A percentile compares a stretch with the other conserved stretches of the same genome.
phyloP scores from a whole-genome alignment of 2,888 invertebrate species.

The Tinea semifulvella region DNA sequence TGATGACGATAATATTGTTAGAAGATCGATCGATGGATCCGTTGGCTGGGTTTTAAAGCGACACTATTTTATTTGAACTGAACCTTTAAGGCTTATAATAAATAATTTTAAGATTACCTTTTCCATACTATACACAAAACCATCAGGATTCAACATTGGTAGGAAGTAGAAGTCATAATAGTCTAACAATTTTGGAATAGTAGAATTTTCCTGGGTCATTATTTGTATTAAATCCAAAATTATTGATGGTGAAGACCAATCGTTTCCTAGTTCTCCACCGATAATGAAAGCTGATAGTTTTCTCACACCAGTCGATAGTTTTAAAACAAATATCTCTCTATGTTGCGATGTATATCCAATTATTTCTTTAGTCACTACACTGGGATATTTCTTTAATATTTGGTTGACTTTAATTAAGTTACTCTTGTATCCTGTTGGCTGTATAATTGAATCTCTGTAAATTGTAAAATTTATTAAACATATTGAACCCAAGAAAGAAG shows the following conservation, averaged over 20 bases:
- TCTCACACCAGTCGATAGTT: constrained; percentile 29
- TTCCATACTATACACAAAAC: constrained; percentile 37
- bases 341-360: constrained; percentile 38
- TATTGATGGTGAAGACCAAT: constrained; percentile 43
- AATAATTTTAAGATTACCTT: constrained; percentile 30
- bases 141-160: constrained; percentile 54
- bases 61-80: too few relatives aligned
- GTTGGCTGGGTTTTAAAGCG: too few relatives aligned
- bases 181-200: constrained; percentile 23
- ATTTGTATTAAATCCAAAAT: constrained; percentile 33
- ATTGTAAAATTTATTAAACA: too few relatives aligned
- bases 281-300: constrained; percentile 38
- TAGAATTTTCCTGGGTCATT: constrained; percentile 25
- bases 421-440: too few relatives aligned
- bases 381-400: constrained; percentile 21
- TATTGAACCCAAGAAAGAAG: too few relatives aligned
- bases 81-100: too few relatives aligned
- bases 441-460: too few relatives aligned
- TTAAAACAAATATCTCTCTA: constrained; percentile 37
- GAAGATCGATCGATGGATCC: too few relatives aligned
- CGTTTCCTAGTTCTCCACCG: constrained; percentile 47
- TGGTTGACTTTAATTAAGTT: too few relatives aligned
- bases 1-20: too few relatives aligned
- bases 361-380: constrained; percentile 27
- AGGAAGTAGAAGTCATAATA: constrained; percentile 43